A percentile compares a stretch with the other conserved stretches of the same genome.
These are phyloP conservation scores for Pithys albifrons DNA, from an alignment of 2,113 vertebrate genomes.

Conservation along the genomic window DNA sequence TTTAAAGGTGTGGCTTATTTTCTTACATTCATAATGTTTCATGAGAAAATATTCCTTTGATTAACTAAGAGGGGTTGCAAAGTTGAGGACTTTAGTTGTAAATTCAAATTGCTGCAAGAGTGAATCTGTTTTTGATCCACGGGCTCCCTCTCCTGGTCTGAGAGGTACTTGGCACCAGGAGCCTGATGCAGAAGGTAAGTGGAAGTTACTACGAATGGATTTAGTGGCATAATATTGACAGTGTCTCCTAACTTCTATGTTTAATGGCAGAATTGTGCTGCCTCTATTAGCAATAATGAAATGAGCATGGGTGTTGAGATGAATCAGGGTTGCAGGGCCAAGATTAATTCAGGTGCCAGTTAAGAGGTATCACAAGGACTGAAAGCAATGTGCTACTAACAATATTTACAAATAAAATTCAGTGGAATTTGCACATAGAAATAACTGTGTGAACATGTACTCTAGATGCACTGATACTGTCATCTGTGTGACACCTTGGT, in stretches of 20 bases:
- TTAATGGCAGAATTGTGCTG: background rate
- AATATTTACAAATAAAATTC: background rate
- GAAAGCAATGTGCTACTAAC: background rate
- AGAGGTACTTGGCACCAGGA: background rate
- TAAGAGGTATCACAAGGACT: background rate
- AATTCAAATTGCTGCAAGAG: background rate
- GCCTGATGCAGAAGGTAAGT: background rate
- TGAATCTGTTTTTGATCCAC: background rate
- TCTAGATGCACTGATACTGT: background rate
- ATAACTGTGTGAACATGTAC: fast-evolving
- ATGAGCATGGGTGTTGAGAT: background rate
- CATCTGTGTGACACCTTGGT: background rate
- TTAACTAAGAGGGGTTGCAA: background rate
- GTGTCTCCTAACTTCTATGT: background rate
- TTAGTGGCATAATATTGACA: background rate
- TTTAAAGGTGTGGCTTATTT: background rate
- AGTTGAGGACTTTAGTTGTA: background rate
- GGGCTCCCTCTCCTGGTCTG: conserved; percentile 63
- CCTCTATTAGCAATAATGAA: background rate
- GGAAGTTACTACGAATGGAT: background rate
- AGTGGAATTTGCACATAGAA: background rate
- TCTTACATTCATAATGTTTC: background rate
- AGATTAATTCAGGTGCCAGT: background rate
- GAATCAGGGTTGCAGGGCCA: background rate
- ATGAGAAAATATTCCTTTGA: background rate